Conservation (phyloP, 64 coral and sea anemone genomes). For the Dendrophyllia cribrosa region DNA sequence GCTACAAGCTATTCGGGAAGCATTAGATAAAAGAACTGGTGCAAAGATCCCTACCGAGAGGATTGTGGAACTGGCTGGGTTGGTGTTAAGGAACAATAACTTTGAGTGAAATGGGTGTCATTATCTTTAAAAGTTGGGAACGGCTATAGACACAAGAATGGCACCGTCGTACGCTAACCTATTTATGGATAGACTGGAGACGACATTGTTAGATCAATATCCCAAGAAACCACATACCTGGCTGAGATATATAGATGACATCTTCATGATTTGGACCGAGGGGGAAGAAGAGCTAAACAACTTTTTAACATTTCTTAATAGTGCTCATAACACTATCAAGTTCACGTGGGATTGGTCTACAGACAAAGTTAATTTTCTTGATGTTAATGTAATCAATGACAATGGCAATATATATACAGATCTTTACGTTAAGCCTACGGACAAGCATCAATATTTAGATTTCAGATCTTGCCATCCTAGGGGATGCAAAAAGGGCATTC, state of each 20-base stretch:
- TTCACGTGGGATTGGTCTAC: background rate
- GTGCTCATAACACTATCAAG: conserved; percentile 21
- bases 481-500: conserved; percentile 27
- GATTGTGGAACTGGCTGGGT: background rate
- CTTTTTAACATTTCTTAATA: conserved; percentile 40
- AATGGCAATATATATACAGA: background rate
- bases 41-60: background rate
- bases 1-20: background rate
- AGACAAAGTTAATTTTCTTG: conserved; percentile 27
- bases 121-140: conserved; percentile 24
- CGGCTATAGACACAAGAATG: conserved; percentile 15
- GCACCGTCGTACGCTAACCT: conserved; percentile 7
- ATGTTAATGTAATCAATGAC: conserved; percentile 43
- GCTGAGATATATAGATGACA: conserved; percentile 4
- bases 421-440: background rate
- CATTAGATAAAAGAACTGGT: background rate
- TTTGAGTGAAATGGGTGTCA: background rate
- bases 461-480: conserved; percentile 3
- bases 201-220: background rate
- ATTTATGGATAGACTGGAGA: conserved; percentile 44
- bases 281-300: conserved; percentile 28
- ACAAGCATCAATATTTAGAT: conserved; percentile 17
- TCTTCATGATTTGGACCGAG: conserved; percentile 7
- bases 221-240: conserved; percentile 19
- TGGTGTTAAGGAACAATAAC: background rate